Base-by-base conservation (phyloP, 2,888 invertebrate genomes). In the Entomobrya multifasciata region DNA sequence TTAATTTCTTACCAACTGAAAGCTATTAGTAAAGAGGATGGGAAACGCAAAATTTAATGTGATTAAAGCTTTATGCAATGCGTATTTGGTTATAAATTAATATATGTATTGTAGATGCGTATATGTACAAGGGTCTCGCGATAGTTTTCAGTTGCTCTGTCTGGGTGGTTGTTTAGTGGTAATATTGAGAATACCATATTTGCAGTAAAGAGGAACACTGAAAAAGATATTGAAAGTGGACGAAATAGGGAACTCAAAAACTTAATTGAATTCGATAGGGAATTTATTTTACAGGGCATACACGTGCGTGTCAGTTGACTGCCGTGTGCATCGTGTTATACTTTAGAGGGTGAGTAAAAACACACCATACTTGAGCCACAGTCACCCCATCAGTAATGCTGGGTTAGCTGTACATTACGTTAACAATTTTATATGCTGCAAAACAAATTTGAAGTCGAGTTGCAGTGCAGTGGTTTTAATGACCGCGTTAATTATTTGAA, bases 271-370 rank as follows among this genome's bases (percentile, higher is more conserved):
- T 17, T 72, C 44, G 57, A 78, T 13, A 25, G 13, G 22, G 49
- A 52, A 49, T 72, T 49, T 49, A 62, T n/a, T 57, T 1, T 65
- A 65, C 41, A 49, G 6, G 15, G 36, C 30, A 76, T 20, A 57
- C 82, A 82, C 82, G 82, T 82, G 82, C 62, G 49, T 27, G 82
- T 30, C 82, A 17, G 74, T 72, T 82, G 82, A 22, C 47, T 74
- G 82, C 72, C 82, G 55, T 55, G 65, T 47, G 62, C 60, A 44
- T 20, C 27, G 25, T 6, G 44, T 60, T 77, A n/a, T n/a, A n/a
- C n/a, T 36, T 36, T 36, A 44, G n/a, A n/a, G 77, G 44, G 44
- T 60, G 15, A 25, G 20, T n/a, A 27, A 76, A 77, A 8, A 52
- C 20, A 25, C 25, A 44, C 60, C 60, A 36, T 6, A 60, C 60